Base-by-base conservation (phyloP, 2,888 invertebrate genomes). In the Ischnura elegans region DNA sequence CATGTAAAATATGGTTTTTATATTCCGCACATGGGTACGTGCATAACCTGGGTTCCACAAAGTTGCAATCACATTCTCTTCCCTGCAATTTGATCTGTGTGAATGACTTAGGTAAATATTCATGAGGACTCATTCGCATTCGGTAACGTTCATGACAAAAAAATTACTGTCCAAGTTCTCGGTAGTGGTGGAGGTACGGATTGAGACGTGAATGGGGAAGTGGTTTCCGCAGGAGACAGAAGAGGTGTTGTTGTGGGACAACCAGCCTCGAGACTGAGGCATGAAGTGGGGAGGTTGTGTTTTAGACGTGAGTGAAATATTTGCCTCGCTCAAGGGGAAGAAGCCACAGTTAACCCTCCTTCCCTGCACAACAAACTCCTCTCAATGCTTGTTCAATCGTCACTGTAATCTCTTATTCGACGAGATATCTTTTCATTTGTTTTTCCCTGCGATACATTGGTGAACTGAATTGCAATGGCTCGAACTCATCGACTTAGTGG, bases 261-360 rank as follows among this genome's bases (percentile, higher is more conserved):
- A 51, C 4, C 51, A 6, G 16, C 19, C 51, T 51, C 19, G 43
- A 29, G 45, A 29, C 13, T 25, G 45, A 5, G 87, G 87, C 16
- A 10, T 25, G 19, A 87, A 51, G 55, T 51, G 55, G 36, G 36
- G 87, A 21, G 51, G 51, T 19, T 25, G 55, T 25, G 55, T 19
- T 6, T n/a, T 46, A 36, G 29, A 87, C 87, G 87, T 87, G 87
- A 87, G 87, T 19, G 29, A 51, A 87, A 87, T 87, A 55, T 87
- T 55, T 25, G 2, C 36, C 3, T 16, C 45, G 25, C 2, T 2
- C 36, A 47, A 19, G 51, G 36, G 3, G 36, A 36, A 76, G 76
- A 36, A n/a, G 36, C 36, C 25, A 36, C 36, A n/a, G 36, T 76
- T n/a, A 76, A 1, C 76, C 36, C 76, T 47, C 47, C 47, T 13